Conservation (phyloP, 1,140 invertebrate genomes). For the Penaeus indicus region DNA sequence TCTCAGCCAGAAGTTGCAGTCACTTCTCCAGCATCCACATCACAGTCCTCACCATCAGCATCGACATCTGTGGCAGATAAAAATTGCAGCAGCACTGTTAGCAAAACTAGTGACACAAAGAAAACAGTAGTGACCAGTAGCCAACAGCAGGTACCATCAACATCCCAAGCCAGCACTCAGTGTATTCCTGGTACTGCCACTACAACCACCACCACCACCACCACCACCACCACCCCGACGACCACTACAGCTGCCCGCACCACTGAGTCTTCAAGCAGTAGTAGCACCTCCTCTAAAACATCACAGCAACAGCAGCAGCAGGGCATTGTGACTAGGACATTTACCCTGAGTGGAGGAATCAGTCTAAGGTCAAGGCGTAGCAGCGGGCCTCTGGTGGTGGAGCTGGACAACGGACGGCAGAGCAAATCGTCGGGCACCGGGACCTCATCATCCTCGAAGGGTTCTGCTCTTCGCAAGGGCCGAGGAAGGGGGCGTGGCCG, state of each 20-base stretch:
- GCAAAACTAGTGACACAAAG: neutral
- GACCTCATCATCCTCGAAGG: neutral
- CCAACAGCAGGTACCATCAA: neutral
- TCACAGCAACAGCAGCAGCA: conserved; percentile 14
- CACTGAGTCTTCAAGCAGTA: neutral
- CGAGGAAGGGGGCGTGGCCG: conserved; percentile 7
- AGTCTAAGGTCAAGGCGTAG: neutral
- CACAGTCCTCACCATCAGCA: too few relatives aligned
- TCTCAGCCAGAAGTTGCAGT: too few relatives aligned
- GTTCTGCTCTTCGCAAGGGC: neutral
- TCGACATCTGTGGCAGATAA: neutral
- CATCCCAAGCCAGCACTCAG: neutral
- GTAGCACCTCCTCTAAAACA: neutral
- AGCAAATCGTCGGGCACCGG: too few relatives aligned
- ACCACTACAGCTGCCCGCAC: neutral
- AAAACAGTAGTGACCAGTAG: neutral
- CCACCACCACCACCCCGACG: neutral
- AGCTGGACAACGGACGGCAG: neutral
- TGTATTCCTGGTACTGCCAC: neutral
- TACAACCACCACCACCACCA: neutral
- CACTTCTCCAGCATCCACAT: too few relatives aligned
- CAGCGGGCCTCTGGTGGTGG: neutral
- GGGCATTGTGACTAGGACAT: conserved; percentile 25
- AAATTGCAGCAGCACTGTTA: neutral
- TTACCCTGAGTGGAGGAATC: conserved; percentile 21